Evolutionary conservation across 2,113 vertebrate species (phyloP).

Genomic region (Microtus montanus): DNA sequence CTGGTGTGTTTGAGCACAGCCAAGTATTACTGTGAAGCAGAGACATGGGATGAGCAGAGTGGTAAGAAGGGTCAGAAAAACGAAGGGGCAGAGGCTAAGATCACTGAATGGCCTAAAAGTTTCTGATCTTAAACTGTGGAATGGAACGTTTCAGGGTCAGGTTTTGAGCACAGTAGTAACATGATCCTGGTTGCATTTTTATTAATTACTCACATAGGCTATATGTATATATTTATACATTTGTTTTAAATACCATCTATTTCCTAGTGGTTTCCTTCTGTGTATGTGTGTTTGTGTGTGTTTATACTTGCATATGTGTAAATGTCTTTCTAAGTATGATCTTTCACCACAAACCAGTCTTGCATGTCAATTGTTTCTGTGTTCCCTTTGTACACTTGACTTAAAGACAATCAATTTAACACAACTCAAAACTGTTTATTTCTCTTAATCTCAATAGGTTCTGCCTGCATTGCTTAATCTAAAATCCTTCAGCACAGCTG

Average conservation of each 20-base stretch:
- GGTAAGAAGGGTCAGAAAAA: neutral
- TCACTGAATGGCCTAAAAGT: neutral
- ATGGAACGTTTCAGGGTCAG: neutral
- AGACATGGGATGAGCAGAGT: neutral
- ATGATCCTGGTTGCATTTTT: neutral
- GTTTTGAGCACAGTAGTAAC: neutral
- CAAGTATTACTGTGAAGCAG: neutral
- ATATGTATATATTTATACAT: neutral
- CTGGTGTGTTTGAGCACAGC: neutral
- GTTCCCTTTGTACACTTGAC: too few species aligned
- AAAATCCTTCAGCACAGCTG: neutral
- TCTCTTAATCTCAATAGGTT: neutral
- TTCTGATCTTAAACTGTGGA: neutral
- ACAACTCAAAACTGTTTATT: neutral
- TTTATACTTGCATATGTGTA: neutral
- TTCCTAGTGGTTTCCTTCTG: neutral
- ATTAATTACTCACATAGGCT: neutral
- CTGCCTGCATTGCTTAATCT: neutral
- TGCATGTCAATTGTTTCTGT: neutral
- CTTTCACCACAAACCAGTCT: neutral
- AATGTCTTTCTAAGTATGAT: neutral
- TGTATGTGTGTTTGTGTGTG: neutral
- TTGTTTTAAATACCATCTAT: neutral
- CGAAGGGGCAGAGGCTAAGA: rapidly evolving
- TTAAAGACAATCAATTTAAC: neutral